Base-by-base conservation (phyloP, 2,797 vertebrate genomes). In the Syndactyla subalaris region DNA sequence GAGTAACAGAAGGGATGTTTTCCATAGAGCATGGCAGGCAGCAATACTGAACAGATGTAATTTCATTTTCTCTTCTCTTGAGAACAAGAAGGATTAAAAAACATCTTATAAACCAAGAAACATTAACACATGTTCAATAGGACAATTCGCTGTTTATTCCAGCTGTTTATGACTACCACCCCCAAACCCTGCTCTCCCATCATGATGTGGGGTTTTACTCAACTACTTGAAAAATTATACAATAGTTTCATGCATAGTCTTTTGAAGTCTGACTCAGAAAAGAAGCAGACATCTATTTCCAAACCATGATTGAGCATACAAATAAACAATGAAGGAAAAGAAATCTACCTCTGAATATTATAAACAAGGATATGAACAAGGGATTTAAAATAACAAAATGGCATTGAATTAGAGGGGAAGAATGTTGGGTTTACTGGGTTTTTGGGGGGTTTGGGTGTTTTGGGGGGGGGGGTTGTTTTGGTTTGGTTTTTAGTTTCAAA, bases 61-160 rank as follows among this genome's bases (percentile, higher is more conserved):
- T 55, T 95, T 78, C 17, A 83, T 92, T 92, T 94, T 85, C 26
- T 85, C 41, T 74, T 83, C 26, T 73, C n/a, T 61, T 83, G 34
- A 61, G 61, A 59, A 74, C 11, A 83, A 88, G 41, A 77, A 41
- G 30, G 21, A n/a, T 54, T 14, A 83, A 85, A 74, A 88, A 74
- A 61, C 7, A 7, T 87, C 14, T 30, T 71, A 58, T n/a, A 89
- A 85, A 12, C 16, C 26, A 61, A 76, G 57, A 27, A 91, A 63
- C 10, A 36, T 27, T 61, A 92, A 7, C 49, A 85, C 19, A 77
- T 57, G 58, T 70, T 82, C 87, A 85, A 11, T 15, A 83, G 48
- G 76, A 80, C 34, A 82, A 20, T 19, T 77, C 77, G 68, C 11
- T 84, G 38, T 77, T 65, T 61, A 85, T 80, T 95, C 45, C 76